Evolutionary conservation across 2,113 vertebrate genomes (phyloP), one percentile per base, ranked within the genome.

Genomic region (Morone saxatilis): DNA sequence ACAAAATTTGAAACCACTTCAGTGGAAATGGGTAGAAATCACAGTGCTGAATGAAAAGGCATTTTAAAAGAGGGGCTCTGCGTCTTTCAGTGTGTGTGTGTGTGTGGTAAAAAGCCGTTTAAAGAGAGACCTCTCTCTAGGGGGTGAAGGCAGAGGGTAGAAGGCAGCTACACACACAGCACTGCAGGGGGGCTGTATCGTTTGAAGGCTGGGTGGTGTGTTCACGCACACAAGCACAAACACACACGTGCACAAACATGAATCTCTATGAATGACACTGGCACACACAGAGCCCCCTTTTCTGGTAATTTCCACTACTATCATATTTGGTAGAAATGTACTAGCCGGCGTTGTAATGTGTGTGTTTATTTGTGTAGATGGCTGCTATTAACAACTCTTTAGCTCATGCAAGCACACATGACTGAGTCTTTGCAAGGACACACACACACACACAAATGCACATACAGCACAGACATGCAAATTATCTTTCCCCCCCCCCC

Each of bases 391-490:
- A 80, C 84, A 75, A 78, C 67, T 81, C 65, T 80, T 85, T 71
- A 83, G 63, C 70, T 85, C 60, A 19, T 40, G 31, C 45, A 71
- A 65, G 17, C 51, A 62, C 79, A 73, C 60, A 62, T 41, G 45
- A 38, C 48, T 12, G 65, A 81, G 19, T 56, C 38, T 45, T 43
- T 53, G 25, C 73, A 65, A 54, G 59, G 45, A 86, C 20, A 50
- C 20, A 6, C 20, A 8, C 66, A 80, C 76, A 78, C 36, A 54
- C 65, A 71, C 68, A 78, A 9, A 36, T 6, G 19, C 31, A 71
- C 67, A 63, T 7, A 65, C 59, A 56, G 68, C 78, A 83, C 71
- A 85, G 43, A 88, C 71, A 86, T 86, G 80, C 89, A 91, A 90
- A 89, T 91, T 11, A 75, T 78, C 82, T 71, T 72, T 45, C 9